Percentiles rank a stretch among this genome's conserved stretches.
Conservation (phyloP, 2,888 invertebrate species). For the Nebria brevicollis region DNA sequence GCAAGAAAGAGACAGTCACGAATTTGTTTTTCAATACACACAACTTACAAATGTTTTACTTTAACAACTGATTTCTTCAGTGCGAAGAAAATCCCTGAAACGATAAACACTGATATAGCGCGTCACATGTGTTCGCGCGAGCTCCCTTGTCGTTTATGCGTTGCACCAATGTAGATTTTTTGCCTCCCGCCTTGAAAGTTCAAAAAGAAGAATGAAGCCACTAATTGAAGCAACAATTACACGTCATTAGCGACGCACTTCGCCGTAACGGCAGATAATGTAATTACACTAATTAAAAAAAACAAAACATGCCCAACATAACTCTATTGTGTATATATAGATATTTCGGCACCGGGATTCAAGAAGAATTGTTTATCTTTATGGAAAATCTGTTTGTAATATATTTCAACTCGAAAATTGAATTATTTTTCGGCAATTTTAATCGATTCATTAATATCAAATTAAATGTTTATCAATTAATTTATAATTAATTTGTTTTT, state of each 20-base stretch:
- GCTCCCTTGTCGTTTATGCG: not conserved
- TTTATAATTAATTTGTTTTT: not conserved
- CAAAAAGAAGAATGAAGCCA: slow-evolving; percentile 46
- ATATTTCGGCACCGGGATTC: not conserved
- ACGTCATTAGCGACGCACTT: slow-evolving; percentile 59
- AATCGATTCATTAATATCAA: not conserved
- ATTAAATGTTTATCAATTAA: not conserved
- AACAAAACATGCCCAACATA: slow-evolving; percentile 50
- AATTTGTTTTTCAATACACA: too few relatives aligned
- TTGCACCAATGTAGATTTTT: not conserved
- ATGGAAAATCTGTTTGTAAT: not conserved
- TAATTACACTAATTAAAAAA: slow-evolving; percentile 55
- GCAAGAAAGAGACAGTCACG: too few relatives aligned
- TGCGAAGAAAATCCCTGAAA: too few relatives aligned
- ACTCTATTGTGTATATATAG: not conserved
- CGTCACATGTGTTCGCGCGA: not conserved
- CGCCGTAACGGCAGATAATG: slow-evolving; percentile 59
- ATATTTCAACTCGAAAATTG: not conserved
- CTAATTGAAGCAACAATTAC: slow-evolving; percentile 56
- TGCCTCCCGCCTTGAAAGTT: not conserved
- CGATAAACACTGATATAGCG: too few relatives aligned
- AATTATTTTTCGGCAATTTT: not conserved
- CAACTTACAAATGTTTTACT: too few relatives aligned
- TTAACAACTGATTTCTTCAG: too few relatives aligned
- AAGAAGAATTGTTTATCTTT: not conserved